Evolutionary conservation across 2,797 vertebrate species (phyloP).

Genomic region (Mormyrus hasselquistii): DNA sequence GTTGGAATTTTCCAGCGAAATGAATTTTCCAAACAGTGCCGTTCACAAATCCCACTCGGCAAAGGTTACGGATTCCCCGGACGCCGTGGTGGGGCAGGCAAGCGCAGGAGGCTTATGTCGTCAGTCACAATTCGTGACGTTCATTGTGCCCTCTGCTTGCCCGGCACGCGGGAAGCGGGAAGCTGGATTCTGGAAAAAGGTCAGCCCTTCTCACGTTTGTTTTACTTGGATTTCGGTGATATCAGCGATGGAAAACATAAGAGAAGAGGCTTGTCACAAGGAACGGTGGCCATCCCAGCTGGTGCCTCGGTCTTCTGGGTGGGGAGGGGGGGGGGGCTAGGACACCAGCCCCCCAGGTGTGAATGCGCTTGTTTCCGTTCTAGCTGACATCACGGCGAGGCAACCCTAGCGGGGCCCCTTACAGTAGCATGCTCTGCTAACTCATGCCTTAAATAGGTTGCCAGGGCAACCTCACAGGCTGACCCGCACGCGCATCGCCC

Average conservation of each 20-base stretch:
- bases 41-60: background rate
- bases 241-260: background rate
- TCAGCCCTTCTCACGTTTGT: background rate
- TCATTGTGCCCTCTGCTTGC: background rate
- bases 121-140: background rate
- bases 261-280: background rate
- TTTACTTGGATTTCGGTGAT: background rate
- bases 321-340: background rate
- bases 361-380: constrained; percentile 41
- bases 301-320: too few relatives aligned
- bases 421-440: constrained; percentile 44
- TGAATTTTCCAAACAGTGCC: background rate
- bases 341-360: constrained; percentile 15
- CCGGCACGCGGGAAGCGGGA: background rate
- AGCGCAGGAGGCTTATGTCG: background rate
- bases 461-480: constrained; percentile 58
- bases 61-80: background rate
- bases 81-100: background rate
- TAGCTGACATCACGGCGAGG: constrained; percentile 42
- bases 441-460: constrained; percentile 59
- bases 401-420: constrained; percentile 26
- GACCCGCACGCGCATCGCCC: constrained; percentile 60
- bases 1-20: background rate
- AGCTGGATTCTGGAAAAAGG: background rate
- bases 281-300: background rate